These are phyloP conservation scores for Portunus trituberculatus DNA, from an alignment of 1,140 invertebrate species.

Conservation along the genomic window DNA sequence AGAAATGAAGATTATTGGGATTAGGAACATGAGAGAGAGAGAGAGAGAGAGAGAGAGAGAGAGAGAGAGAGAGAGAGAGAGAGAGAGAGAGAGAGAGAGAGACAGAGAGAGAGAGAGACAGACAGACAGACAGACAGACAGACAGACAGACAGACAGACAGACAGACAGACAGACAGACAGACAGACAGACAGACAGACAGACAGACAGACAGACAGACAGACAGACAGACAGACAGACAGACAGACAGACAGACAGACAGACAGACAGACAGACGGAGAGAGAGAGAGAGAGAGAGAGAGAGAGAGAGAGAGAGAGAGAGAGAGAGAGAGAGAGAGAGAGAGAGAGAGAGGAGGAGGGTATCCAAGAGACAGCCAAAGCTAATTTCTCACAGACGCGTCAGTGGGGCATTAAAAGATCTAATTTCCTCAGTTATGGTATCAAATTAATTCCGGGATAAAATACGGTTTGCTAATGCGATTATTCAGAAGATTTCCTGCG, in stretches of 20 bases:
- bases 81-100: too few species aligned
- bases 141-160: too few species aligned
- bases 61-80: too few species aligned
- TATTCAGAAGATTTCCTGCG: constrained; percentile 22
- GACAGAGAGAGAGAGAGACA: too few species aligned
- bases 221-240: neutral
- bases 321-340: neutral
- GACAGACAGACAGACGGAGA: too few species aligned
- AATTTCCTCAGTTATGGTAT: constrained; percentile 23
- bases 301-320: neutral
- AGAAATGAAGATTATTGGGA: neutral
- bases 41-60: too few species aligned
- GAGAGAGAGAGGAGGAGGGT: neutral
- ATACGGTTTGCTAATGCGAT: constrained; percentile 22
- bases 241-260: neutral
- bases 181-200: too few species aligned
- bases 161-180: too few species aligned
- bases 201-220: neutral
- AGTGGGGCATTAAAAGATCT: constrained; percentile 22
- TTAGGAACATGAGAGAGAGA: too few species aligned
- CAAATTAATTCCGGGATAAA: constrained; percentile 6
- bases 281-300: neutral
- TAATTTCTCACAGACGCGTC: constrained; percentile 2
- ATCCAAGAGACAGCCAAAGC: neutral
- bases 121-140: too few species aligned